Evolutionary conservation across 2,888 invertebrate species (phyloP), one percentile per base, ranked within the genome.

Genomic region (Xanthia togata): DNA sequence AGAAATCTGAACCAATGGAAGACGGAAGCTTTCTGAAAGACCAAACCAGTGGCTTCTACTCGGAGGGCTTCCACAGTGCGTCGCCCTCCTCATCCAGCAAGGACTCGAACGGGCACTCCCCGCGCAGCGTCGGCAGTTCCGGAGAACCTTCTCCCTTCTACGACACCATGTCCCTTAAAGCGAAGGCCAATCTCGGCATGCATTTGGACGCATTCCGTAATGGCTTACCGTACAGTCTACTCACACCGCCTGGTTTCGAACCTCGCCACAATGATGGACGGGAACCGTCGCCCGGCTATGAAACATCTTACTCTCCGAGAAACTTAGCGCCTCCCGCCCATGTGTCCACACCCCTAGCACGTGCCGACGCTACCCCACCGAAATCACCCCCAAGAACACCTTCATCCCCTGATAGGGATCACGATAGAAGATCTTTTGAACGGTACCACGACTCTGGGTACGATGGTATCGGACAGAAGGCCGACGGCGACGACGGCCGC

Each of bases 171-270:
- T 88, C 95, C 0, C 91, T 96, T 4, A 96, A 96, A 89, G 96
- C 96, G 4, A 96, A 95, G 88, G 94, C 96, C 0, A 96, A 96
- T 80, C 91, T 96, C 2, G 96, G 95, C 69, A 93, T 95, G 93
- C 96, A 96, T 74, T 86, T 96, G 47, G 95, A 96, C 12, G 90
- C 94, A 0, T 96, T 93, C 85, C 95, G 95, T 73, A 94, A 95
- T 78, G 94, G 96, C 17, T 86, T 97, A 63, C 97, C 97, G 0
- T 97, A 97, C 88, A 97, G 96, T 88, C 96, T 97, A 0, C 94
- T 97, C 57, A 97, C 97, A 11, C 97, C 97, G 0, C 97, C 97
- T 0, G 97, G 97, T 12, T 96, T 97, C 62, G 97, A 97, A 57
- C 89, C 92, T 0, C 92, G 95, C 44, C 85, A 90, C 59, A 92